Evolutionary conservation across 2,888 invertebrate genomes (phyloP), one percentile per base, ranked within the genome.

Genomic region (Pecten maximus): DNA sequence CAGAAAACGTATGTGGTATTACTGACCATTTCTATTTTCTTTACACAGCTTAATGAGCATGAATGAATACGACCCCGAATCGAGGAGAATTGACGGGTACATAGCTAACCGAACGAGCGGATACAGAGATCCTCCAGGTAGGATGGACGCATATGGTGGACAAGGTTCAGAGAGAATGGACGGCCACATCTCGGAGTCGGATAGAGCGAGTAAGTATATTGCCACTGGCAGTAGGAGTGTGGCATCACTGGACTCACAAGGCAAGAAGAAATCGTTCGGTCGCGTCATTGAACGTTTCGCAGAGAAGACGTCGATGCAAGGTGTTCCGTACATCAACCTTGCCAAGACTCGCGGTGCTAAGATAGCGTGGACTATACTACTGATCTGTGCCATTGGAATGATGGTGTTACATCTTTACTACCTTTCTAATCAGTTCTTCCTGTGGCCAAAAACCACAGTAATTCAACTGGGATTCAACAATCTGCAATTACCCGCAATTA

Each of bases 241-340:
- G 40, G 89, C 40, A 0, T 91, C 91, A 16, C 8, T 91, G 0
- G 93, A 94, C 88, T 92, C 94, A 10, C 91, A 90, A 8, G 93
- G 93, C 23, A 93, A 94, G 54, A 89, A 91, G 44, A 94, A 94
- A 87, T 91, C 93, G 40, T 93, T 94, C 88, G 89, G 90, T 28
- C 90, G 93, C 2, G 90, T 94, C 0, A 89, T 94, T 15, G 91
- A 40, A 6, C 90, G 94, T 12, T 95, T 94, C 89, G 94, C 95
- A 2, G 94, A 94, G 90, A 93, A 94, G 60, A 94, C 94, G 0
- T 95, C 95, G 4, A 94, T 94, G 94, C 94, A 94, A 89, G 94
- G 94, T 0, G 92, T 94, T 0, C 94, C 94, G 0, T 94, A 95
- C 88, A 94, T 95, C 39, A 91, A 93, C 87, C 92, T 90, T 10